These are phyloP conservation scores for Oophaga pumilio DNA, from an alignment of 2,113 vertebrate species.

Conservation along the genomic window DNA sequence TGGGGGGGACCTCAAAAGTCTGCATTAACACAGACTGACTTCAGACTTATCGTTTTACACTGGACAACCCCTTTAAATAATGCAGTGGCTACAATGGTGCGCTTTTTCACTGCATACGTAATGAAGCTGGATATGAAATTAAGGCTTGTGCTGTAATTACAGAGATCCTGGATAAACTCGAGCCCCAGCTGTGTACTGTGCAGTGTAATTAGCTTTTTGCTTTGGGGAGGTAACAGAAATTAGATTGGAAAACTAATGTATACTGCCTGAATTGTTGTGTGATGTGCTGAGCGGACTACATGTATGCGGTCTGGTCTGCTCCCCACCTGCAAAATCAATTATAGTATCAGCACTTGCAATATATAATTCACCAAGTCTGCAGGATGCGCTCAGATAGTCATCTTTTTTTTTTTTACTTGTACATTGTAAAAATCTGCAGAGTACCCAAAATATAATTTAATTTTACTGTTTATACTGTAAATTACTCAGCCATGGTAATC, in stretches of 20 bases:
- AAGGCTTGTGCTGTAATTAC: conserved; percentile 40
- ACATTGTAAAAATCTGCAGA: conserved; percentile 18
- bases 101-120: background rate
- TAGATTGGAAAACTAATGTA: conserved; percentile 25
- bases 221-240: conserved; percentile 43
- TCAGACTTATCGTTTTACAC: no score
- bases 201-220: conserved; percentile 42
- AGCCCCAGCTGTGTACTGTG: conserved; percentile 35
- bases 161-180: conserved; percentile 21
- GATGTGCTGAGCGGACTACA: background rate
- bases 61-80: background rate
- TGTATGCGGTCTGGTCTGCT: background rate
- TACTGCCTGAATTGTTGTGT: background rate
- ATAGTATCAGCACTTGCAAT: conserved; percentile 21
- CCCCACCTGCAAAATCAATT: conserved; percentile 40
- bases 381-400: background rate
- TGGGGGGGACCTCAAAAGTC: no score
- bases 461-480: conserved; percentile 21
- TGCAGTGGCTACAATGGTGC: conserved; percentile 5
- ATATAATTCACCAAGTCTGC: conserved; percentile 19
- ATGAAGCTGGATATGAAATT: conserved; percentile 37
- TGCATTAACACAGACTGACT: no score
- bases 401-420: background rate
- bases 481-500: background rate
- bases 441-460: conserved; percentile 10